A percentile compares a stretch with the other conserved stretches of the same genome.
Evolutionary conservation across 2,113 vertebrate species (phyloP).

Genomic region (Campylorhamphus procurvoides): DNA sequence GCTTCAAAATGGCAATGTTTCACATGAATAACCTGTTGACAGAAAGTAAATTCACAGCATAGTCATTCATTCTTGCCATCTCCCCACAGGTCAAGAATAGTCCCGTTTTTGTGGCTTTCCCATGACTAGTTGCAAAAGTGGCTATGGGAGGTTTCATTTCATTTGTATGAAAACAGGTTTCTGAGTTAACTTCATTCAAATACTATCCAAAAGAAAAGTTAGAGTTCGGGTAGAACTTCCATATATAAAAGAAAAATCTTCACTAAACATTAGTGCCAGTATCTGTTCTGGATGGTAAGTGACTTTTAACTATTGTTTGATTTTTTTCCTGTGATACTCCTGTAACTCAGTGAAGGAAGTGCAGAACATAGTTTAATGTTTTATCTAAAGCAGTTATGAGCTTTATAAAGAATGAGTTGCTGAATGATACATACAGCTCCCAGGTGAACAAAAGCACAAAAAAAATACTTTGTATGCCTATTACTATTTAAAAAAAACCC

Average conservation of each 20-base stretch:
- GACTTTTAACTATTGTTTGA: background rate
- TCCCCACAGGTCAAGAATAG: background rate
- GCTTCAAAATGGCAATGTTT: background rate
- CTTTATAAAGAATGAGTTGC: background rate
- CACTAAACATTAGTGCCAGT: background rate
- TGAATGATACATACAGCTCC: rapidly evolving
- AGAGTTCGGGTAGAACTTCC: background rate
- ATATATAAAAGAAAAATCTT: background rate
- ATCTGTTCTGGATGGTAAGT: background rate
- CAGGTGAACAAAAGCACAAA: background rate
- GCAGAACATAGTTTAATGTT: background rate
- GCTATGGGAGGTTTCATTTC: background rate
- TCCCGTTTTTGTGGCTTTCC: background rate
- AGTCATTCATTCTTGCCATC: background rate
- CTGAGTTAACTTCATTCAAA: background rate
- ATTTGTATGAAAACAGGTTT: background rate
- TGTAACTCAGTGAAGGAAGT: background rate
- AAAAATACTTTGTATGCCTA: background rate
- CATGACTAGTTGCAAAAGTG: background rate
- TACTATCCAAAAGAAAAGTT: background rate
- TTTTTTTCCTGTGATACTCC: background rate
- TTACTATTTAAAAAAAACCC: background rate
- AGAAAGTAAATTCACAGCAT: constrained; percentile 17
- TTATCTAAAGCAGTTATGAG: background rate
- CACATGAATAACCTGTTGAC: background rate